phyloP scores from a whole-genome alignment of 1,140 invertebrate species.

The Melanaphis sacchari region DNA sequence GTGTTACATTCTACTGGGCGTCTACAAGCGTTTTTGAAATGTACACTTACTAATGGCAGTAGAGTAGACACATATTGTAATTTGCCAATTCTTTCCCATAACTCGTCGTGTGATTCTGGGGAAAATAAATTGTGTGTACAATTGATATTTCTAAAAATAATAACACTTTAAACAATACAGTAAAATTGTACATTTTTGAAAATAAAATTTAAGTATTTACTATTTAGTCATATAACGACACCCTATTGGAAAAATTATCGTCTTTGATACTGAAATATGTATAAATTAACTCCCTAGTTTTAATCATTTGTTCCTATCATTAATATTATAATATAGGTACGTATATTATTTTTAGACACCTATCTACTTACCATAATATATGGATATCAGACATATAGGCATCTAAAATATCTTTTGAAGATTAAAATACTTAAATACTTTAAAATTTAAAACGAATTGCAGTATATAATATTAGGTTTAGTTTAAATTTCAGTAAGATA shows the following conservation, averaged over 20 bases:
- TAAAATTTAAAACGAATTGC: neutral
- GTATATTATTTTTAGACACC: neutral
- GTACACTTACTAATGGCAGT: slow-evolving; percentile 50
- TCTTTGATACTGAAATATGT: neutral
- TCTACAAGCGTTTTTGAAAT: slow-evolving; percentile 46
- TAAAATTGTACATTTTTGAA: neutral
- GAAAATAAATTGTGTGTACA: slow-evolving; percentile 44
- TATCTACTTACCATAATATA: neutral
- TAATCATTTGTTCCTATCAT: neutral
- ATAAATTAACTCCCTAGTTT: neutral
- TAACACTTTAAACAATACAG: slow-evolving; percentile 19
- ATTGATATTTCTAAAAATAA: slow-evolving; percentile 52
- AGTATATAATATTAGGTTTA: neutral
- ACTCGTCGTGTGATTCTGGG: slow-evolving; percentile 45
- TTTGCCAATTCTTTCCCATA: slow-evolving; percentile 51
- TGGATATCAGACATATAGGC: neutral
- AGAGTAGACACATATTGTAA: slow-evolving; percentile 41
- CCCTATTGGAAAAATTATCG: neutral
- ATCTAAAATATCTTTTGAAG: neutral
- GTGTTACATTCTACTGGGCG: slow-evolving; percentile 39
- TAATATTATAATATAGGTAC: neutral
- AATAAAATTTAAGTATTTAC: neutral
- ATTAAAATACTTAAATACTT: neutral
- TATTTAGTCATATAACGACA: neutral
- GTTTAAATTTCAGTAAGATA: neutral